Base-by-base conservation (phyloP, 2,797 vertebrate genomes). In the Melanotaenia maccullochi region DNA sequence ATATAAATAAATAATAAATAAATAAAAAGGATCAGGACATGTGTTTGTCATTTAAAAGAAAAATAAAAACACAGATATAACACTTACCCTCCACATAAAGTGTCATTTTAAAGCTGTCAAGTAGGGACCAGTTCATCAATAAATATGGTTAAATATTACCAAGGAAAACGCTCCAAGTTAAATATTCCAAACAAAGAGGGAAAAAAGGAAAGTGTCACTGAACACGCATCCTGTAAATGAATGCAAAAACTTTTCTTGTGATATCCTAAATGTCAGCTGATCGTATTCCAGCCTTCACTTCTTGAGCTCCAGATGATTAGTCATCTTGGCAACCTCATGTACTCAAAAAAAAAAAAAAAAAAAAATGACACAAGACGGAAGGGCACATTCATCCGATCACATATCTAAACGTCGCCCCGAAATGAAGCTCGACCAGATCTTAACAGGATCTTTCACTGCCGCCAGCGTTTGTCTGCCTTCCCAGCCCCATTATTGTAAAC, bases 71-170 rank as follows among this genome's bases (percentile, higher is more conserved):
- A 71, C 1, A 6, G 32, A 25, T 38, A 38, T 42, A 63, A 20
- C 35, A 87, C 94, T 93, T 87, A 95, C 94, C 90, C 91, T 91
- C 73, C 24, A 85, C 8, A 66, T 72, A 82, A 75, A 80, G 40
- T 76, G 76, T 60, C 88, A 90, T 90, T 57, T 44, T 84, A 63
- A 71, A 70, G 47, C 55, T 74, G 63, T 16, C 58, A 69, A 69
- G 28, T 59, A 12, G 11, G 5, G 13, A 64, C 18, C 63, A 68
- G 13, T 68, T 78, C 79, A 84, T 40, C 14, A 72, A 69, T 4
- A 61, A 25, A 72, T 35, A 24, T 3, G 20, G 5, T 35, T 47
- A 44, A 78, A 69, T 42, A 33, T 55, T 1, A 49, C 51, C 24
- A 67, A 40, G 1, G 22, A 16, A 24, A 55, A 40, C 8, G 2